These are phyloP conservation scores for Gobionotothen gibberifrons DNA, from an alignment of 2,797 vertebrate species.

Conservation along the genomic window DNA sequence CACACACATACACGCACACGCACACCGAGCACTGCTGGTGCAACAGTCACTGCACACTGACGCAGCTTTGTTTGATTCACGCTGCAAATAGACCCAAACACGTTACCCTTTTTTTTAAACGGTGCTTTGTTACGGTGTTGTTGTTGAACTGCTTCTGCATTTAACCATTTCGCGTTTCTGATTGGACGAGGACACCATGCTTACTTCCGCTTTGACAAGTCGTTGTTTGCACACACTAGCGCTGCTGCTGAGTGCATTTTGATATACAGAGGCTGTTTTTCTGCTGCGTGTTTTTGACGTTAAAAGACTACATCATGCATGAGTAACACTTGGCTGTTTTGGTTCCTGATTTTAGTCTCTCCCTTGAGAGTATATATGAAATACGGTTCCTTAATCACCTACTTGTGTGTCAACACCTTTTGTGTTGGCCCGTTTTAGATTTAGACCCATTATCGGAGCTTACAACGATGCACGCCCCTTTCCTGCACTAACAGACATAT, in stretches of 20 bases:
- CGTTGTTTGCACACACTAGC: slow-evolving; percentile 15
- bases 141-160: slow-evolving; percentile 20
- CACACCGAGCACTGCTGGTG: neutral
- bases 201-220: slow-evolving; percentile 75
- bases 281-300: neutral
- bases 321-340: neutral
- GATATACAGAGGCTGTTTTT: too few species aligned
- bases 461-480: neutral
- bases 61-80: neutral
- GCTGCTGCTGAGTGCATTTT: neutral
- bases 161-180: slow-evolving; percentile 70
- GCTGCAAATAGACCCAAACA: neutral
- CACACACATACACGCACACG: neutral
- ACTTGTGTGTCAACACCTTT: neutral
- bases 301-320: neutral
- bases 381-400: neutral
- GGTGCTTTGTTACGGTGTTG: slow-evolving; percentile 13
- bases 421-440: neutral
- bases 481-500: neutral
- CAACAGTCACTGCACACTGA: neutral
- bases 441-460: too few species aligned
- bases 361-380: neutral
- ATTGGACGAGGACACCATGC: slow-evolving; percentile 61
- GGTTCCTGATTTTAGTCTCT: neutral
- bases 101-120: neutral